Percentiles rank a stretch among this genome's conserved stretches.
phyloP scores from a whole-genome alignment of 2,797 vertebrate genomes.

The Danio tinwini region DNA sequence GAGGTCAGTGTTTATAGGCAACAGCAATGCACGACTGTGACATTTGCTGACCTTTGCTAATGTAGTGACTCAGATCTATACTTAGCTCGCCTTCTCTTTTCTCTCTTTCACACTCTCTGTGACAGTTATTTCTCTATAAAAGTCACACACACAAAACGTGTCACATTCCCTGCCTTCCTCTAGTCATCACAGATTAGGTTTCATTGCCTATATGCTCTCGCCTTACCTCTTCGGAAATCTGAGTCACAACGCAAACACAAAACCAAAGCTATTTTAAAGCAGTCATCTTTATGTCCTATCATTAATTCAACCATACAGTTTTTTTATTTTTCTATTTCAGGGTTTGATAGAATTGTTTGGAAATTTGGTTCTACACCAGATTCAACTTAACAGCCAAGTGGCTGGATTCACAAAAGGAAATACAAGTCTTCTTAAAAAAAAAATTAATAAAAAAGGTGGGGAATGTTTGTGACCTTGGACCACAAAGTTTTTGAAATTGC shows the following conservation, averaged over 20 bases:
- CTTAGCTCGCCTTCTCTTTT: conserved; percentile 39
- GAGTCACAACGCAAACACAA: conserved; percentile 24
- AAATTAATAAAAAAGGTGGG: too few relatives aligned
- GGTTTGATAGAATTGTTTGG: background rate
- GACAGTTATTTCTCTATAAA: conserved; percentile 33
- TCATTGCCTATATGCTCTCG: conserved; percentile 35
- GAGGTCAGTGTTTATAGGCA: conserved; percentile 48
- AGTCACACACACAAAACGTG: conserved; percentile 22
- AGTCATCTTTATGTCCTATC: background rate
- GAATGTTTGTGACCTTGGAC: too few relatives aligned
- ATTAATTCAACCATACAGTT: background rate
- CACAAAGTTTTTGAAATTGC: too few relatives aligned
- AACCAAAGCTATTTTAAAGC: conserved; percentile 19
- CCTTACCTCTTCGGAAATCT: conserved; percentile 17
- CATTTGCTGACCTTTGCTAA: conserved; percentile 61
- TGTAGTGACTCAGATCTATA: conserved; percentile 58
- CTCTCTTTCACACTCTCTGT: conserved; percentile 41
- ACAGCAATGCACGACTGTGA: conserved; percentile 53
- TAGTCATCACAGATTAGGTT: conserved; percentile 48
- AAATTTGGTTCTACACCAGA: background rate
- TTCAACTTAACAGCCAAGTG: background rate
- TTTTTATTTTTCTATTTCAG: too few relatives aligned
- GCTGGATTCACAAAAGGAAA: too few relatives aligned
- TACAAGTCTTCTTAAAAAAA: too few relatives aligned
- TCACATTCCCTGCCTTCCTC: conserved; percentile 50